phyloP scores from a whole-genome alignment of 2,888 invertebrate species.

The Choreutis nemorana region DNA sequence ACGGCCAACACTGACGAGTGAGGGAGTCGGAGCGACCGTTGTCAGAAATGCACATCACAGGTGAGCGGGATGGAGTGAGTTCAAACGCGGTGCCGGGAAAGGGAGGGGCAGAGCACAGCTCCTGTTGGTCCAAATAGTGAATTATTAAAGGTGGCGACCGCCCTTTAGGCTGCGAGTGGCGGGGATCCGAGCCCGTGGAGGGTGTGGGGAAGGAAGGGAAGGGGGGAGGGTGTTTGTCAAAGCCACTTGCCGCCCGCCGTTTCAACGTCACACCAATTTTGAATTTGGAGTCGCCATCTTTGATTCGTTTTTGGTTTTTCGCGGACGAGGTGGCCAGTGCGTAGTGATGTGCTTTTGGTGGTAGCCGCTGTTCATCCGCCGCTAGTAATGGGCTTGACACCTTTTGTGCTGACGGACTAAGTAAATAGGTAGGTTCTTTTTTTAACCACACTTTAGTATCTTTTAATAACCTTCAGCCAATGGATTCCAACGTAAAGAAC shows the following conservation, averaged over 20 bases:
- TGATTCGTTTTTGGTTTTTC: constrained; percentile 11
- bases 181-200: constrained; percentile 13
- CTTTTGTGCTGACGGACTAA: not conserved
- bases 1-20: constrained; percentile 5
- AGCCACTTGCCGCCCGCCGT: constrained; percentile 44
- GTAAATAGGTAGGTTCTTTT: not conserved
- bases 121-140: constrained; percentile 40
- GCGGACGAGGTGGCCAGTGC: constrained; percentile 26
- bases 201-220: constrained; percentile 9
- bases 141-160: constrained; percentile 54
- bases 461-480: no score
- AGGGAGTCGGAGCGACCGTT: constrained; percentile 15
- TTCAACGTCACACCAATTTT: constrained; percentile 49
- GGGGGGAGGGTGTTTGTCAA: constrained; percentile 15
- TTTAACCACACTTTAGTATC: not conserved
- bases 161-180: constrained; percentile 50
- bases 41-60: constrained; percentile 37
- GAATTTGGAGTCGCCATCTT: constrained; percentile 29
- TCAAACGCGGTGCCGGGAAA: constrained; percentile 19
- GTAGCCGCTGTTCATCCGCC: not conserved
- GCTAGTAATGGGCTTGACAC: not conserved
- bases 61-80: constrained; percentile 21
- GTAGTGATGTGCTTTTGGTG: constrained; percentile 20
- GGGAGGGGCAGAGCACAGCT: constrained; percentile 30
- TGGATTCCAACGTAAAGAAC: no score